A percentile compares a stretch with the other conserved stretches of the same genome.
Conservation (phyloP, 2,797 vertebrate genomes). For the Vespertilio murinus region DNA sequence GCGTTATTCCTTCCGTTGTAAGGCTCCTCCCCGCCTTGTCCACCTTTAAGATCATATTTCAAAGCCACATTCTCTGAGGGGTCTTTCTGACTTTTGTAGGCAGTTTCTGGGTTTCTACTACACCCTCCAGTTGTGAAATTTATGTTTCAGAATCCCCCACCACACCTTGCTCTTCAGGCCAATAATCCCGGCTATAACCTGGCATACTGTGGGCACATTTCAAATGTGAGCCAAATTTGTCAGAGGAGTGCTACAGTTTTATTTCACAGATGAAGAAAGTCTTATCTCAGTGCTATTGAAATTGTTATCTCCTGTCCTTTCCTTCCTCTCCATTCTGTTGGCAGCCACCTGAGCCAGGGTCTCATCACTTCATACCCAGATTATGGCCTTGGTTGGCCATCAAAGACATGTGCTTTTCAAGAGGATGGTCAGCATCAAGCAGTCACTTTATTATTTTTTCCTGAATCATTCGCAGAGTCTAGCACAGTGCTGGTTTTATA, state of each 20-base stretch:
- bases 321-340: neutral
- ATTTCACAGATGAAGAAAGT: neutral
- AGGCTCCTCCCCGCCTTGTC: neutral
- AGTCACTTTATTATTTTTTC: neutral
- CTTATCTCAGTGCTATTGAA: neutral
- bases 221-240: neutral
- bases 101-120: neutral
- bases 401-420: rapidly evolving
- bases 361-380: neutral
- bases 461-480: neutral
- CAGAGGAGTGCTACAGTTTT: neutral
- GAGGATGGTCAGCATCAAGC: neutral
- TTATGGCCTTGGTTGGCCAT: neutral
- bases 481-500: neutral
- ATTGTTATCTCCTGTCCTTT: neutral
- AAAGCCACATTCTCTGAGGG: neutral
- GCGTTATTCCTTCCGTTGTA: neutral
- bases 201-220: neutral
- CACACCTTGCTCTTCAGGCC: neutral
- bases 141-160: neutral
- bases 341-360: neutral
- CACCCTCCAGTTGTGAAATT: neutral
- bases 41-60: neutral
- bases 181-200: neutral
- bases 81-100: neutral